Conservation (phyloP, 2,888 invertebrate species). For the Conomelus anceps region DNA sequence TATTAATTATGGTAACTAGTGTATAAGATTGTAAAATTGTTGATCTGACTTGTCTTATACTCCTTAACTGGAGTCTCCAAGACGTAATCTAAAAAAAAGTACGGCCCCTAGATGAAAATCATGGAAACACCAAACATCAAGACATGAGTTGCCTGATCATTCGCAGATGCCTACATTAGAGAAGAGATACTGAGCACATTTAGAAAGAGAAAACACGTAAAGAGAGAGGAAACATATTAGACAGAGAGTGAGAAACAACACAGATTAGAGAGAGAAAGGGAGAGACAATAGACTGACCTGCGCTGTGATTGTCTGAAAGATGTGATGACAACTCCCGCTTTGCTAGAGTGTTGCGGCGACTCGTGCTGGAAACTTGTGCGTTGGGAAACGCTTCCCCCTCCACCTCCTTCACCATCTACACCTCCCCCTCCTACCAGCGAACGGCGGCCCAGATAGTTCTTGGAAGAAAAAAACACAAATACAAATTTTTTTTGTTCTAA, state of each 20-base stretch:
- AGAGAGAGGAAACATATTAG: not conserved
- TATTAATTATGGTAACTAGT: no score
- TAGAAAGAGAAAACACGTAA: not conserved
- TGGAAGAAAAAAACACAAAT: not conserved
- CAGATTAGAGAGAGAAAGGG: not conserved
- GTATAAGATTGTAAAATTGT: no score
- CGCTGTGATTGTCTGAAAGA: slow-evolving; percentile 81
- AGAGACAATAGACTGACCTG: slow-evolving; percentile 50
- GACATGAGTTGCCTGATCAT: no score
- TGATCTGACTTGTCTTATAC: no score
- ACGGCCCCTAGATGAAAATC: no score
- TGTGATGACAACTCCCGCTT: slow-evolving; percentile 85
- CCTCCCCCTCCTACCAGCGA: slow-evolving; percentile 36
- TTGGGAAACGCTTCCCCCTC: slow-evolving; percentile 30
- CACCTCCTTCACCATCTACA: slow-evolving; percentile 27
- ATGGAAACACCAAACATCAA: no score
- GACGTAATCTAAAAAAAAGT: no score
- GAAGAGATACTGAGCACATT: no score
- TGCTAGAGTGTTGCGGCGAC: slow-evolving; percentile 53
- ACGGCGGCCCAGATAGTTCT: slow-evolving; percentile 42
- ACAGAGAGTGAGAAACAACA: not conserved
- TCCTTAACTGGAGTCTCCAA: no score
- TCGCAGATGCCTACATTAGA: no score
- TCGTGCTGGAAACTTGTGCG: slow-evolving; percentile 57
- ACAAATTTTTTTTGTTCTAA: not conserved